Evolutionary conservation across 2,797 vertebrate genomes (phyloP).

Genomic region (Scarus forsteni): DNA sequence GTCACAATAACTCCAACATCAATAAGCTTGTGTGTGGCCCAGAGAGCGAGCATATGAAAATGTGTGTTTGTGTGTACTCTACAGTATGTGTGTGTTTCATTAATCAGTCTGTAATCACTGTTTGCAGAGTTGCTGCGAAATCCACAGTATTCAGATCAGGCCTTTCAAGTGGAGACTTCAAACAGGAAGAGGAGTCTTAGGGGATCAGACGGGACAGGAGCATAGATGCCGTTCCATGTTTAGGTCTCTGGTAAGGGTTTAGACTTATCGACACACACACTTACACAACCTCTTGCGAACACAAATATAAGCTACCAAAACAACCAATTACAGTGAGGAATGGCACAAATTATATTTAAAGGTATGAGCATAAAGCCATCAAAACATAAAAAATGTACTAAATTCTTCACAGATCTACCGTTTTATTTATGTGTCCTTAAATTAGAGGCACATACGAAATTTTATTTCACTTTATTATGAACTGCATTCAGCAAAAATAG

Average conservation of each 20-base stretch:
- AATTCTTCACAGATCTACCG: too few species aligned
- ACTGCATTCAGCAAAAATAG: too few species aligned
- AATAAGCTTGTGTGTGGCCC: constrained; percentile 59
- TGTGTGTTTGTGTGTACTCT: constrained; percentile 28
- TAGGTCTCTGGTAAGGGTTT: constrained; percentile 68
- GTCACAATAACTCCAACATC: constrained; percentile 49
- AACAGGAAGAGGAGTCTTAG: constrained; percentile 76
- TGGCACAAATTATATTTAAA: background rate
- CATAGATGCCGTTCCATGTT: constrained; percentile 57
- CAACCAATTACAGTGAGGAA: background rate
- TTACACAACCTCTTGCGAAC: background rate
- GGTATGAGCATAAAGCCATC: background rate
- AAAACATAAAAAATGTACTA: background rate
- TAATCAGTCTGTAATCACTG: constrained; percentile 85
- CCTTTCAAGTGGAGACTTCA: constrained; percentile 85
- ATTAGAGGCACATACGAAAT: background rate
- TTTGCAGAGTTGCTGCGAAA: constrained; percentile 75
- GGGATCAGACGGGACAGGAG: constrained; percentile 75
- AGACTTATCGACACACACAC: constrained; percentile 61
- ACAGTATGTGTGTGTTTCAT: constrained; percentile 63
- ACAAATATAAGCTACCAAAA: background rate
- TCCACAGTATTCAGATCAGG: constrained; percentile 78
- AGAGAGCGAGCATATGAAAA: constrained; percentile 44
- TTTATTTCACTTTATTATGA: constrained; percentile 1
- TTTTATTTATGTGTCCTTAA: too few species aligned